Evolutionary conservation across 2,113 vertebrate genomes (phyloP).

Genomic region (Heterocephalus glaber): DNA sequence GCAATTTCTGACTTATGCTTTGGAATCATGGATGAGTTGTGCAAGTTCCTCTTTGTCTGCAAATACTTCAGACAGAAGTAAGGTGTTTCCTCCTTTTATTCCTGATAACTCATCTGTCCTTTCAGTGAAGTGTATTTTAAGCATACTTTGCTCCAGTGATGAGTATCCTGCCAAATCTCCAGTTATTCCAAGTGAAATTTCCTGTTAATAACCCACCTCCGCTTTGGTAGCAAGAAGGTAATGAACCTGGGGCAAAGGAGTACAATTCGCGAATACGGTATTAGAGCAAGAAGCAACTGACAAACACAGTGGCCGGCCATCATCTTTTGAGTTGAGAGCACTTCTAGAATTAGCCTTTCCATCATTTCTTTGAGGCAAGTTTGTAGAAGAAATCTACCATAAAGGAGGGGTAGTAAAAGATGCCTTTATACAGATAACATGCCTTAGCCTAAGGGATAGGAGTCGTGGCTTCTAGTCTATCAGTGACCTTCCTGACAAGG

Average conservation of each 20-base stretch:
- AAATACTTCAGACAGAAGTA: neutral
- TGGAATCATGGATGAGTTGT: neutral
- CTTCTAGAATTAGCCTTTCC: neutral
- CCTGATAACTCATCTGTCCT: neutral
- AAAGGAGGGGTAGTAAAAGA: neutral
- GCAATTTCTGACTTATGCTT: neutral
- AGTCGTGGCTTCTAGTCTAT: neutral
- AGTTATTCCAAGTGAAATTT: neutral
- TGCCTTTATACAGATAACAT: neutral
- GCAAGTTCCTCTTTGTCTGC: neutral
- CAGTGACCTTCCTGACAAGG: neutral
- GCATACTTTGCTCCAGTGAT: neutral
- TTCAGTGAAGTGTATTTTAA: neutral
- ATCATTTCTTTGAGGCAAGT: neutral
- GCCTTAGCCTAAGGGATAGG: neutral
- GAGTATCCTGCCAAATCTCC: neutral
- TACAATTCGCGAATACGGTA: neutral
- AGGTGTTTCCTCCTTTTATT: neutral
- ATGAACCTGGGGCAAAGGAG: neutral
- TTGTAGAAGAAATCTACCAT: neutral
- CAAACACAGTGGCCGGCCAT: too few relatives aligned
- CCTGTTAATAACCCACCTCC: neutral
- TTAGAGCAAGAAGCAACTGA: neutral
- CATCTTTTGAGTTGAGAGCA: neutral
- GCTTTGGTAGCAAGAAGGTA: neutral